Evolutionary conservation across 2,888 invertebrate genomes (phyloP), one percentile per base, ranked within the genome.

Genomic region (Kryphioiulus occultus): DNA sequence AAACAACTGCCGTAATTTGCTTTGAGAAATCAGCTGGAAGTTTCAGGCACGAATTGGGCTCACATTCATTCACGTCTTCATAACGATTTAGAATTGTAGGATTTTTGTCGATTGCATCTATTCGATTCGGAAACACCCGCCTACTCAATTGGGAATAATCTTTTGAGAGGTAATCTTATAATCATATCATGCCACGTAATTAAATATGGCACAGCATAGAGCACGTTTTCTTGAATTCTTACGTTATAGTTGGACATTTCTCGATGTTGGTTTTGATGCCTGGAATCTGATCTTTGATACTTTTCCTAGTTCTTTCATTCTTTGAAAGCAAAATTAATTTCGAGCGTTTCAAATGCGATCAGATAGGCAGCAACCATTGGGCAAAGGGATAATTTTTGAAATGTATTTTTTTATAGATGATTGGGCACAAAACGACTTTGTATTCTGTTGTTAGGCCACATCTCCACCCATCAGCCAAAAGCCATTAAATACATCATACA

Each of bases 381-480:
- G 68, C n/a, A 26, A 68, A 26, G 22, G 26, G 68, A 68, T 68
- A 22, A 26, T 68, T 68, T 26, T 22, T 5, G 68, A 26, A 68
- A 68, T 68, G 22, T 22, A 2, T 68, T 53, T 53, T 68, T 68
- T 68, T 12, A 1, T 26, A 68, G 5, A 19, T 68, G 68, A 68
- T 26, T 68, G 26, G 68, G 26, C 68, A 59, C 0, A 68, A 68
- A 68, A 68, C 26, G 26, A 26, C 68, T 68, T 22, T 68, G n/a
- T 68, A 19, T n/a, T 68, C 26, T 26, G n/a, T 26, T 9, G 68
- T 12, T 68, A 68, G 68, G 26, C 22, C 68, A 68, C 68, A 68
- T 68, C 68, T 68, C 68, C 68, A 68, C 68, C 68, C 68, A 68
- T 68, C 22, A 68, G 68, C 68, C 68, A 68, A 68, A 68, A 68